phyloP scores from a whole-genome alignment of 2,113 vertebrate species.

The Ammodramus savannarum region DNA sequence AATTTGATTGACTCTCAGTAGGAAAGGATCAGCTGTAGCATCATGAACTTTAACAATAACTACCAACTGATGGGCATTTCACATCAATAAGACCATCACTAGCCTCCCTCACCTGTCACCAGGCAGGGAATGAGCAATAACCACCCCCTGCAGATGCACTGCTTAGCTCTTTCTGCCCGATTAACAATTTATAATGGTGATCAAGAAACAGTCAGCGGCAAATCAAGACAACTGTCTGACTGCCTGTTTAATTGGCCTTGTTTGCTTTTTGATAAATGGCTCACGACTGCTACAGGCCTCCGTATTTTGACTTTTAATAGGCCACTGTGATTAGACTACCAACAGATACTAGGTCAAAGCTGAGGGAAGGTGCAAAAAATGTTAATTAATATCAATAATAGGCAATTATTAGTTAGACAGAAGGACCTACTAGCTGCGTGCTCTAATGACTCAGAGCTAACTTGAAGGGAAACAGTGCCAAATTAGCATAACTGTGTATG shows the following conservation, averaged over 20 bases:
- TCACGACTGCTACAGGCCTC: conserved; percentile 83
- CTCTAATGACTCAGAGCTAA: conserved; percentile 96
- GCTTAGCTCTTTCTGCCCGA: conserved; percentile 92
- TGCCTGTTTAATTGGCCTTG: conserved; percentile 98
- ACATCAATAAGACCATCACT: conserved; percentile 88
- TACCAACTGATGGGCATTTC: conserved; percentile 87
- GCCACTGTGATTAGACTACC: conserved; percentile 95
- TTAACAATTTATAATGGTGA: conserved; percentile 99
- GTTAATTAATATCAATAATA: conserved; percentile 99
- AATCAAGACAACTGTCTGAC: conserved; percentile 99
- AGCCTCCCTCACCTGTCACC: conserved; percentile 90
- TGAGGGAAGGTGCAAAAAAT: conserved; percentile 94
- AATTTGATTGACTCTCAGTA: conserved; percentile 91
- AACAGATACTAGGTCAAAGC: conserved; percentile 97
- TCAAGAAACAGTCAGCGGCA: conserved; percentile 97
- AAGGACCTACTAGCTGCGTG: conserved; percentile 96
- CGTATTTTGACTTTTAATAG: conserved; percentile 94
- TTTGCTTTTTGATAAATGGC: conserved; percentile 99
- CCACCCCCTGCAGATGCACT: conserved; percentile 81
- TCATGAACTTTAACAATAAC: conserved; percentile 86
- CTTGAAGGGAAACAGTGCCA: conserved; percentile 89
- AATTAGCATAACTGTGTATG: conserved; percentile 99
- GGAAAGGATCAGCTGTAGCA: conserved; percentile 85
- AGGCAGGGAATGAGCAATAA: conserved; percentile 86
- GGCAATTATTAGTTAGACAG: conserved; percentile 99